phyloP scores from a whole-genome alignment of 2,113 vertebrate species.

The Bubalus kerabau region DNA sequence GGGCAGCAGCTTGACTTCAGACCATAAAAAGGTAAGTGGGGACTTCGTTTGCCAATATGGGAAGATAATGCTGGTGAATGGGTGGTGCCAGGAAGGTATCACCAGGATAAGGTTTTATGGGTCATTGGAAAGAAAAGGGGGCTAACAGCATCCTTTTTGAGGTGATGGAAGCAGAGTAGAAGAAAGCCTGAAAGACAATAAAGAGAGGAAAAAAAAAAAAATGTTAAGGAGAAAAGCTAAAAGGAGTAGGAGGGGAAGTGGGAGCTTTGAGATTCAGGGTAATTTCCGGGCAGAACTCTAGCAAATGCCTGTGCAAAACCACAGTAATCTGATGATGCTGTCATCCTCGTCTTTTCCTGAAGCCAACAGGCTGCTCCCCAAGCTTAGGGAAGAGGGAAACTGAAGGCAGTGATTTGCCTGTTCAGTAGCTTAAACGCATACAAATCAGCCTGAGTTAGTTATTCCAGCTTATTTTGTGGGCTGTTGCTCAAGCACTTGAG shows the following conservation, averaged over 20 bases:
- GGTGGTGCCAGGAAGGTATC: neutral
- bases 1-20: neutral
- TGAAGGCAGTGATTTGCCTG: neutral
- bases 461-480: slow-evolving; percentile 8
- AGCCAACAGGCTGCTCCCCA: neutral
- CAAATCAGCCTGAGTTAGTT: neutral
- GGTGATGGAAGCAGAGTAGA: neutral
- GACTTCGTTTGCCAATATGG: neutral
- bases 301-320: neutral
- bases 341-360: neutral
- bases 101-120: neutral
- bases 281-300: neutral
- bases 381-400: neutral
- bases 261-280: neutral
- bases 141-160: neutral
- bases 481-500: neutral
- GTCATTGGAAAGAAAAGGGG: neutral
- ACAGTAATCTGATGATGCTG: neutral
- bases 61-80: neutral
- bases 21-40: neutral
- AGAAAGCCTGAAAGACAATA: neutral
- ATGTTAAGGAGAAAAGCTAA: neutral
- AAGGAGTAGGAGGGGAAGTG: neutral
- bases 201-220: neutral
- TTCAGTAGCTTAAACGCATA: fast-evolving